Percentiles rank a stretch among this genome's conserved stretches.
These are phyloP conservation scores for Stegostoma tigrinum DNA, from an alignment of 2,113 vertebrate species.

Conservation along the genomic window DNA sequence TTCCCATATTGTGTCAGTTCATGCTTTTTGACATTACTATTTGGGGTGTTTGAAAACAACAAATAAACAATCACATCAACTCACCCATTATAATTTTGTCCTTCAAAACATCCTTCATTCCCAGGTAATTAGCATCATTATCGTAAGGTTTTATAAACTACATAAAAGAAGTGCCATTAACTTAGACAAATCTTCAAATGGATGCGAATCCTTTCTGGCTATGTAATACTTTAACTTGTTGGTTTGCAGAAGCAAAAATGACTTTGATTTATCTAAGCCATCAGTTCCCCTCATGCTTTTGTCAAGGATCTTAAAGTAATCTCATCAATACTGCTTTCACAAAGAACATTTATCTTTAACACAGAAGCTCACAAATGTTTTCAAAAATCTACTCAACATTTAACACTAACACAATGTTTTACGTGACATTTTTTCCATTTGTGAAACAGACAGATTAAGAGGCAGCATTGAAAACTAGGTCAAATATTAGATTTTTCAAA, in stretches of 20 bases:
- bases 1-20: background rate
- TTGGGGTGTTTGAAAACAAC: background rate
- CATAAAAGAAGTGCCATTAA: background rate
- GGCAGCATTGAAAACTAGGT: background rate
- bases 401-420: background rate
- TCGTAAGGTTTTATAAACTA: background rate
- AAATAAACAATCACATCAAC: background rate
- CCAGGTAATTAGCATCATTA: background rate
- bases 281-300: background rate
- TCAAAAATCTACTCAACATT: background rate
- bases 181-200: background rate
- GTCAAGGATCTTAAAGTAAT: background rate
- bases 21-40: background rate
- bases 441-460: background rate
- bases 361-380: background rate
- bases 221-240: background rate
- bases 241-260: background rate
- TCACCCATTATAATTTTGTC: background rate
- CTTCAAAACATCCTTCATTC: background rate
- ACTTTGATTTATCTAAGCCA: background rate
- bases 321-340: background rate
- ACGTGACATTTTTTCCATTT: background rate
- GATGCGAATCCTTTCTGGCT: background rate
- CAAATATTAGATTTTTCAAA: background rate
- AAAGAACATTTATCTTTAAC: background rate